Conservation (phyloP, 2,888 invertebrate genomes). For the Napeogenes sylphis region DNA sequence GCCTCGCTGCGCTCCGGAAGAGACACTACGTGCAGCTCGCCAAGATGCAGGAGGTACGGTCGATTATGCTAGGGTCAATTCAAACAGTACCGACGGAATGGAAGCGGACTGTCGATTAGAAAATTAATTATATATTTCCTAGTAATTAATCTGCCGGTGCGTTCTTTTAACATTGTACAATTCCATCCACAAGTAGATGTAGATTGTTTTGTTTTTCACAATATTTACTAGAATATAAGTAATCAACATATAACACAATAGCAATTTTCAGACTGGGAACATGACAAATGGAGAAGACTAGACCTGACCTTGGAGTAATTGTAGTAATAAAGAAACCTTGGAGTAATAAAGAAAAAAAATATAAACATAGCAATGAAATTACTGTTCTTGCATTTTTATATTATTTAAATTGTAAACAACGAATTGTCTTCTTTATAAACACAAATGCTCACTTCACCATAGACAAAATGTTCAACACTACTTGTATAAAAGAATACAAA, state of each 20-base stretch:
- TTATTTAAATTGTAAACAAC: conserved; percentile 26
- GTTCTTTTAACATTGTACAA: too few relatives aligned
- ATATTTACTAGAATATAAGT: not conserved
- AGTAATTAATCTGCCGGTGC: too few relatives aligned
- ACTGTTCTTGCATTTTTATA: conserved; percentile 12
- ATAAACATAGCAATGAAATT: conserved; percentile 11
- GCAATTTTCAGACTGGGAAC: conserved; percentile 49
- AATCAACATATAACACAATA: not conserved
- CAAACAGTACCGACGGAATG: too few relatives aligned
- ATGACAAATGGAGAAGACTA: conserved; percentile 64
- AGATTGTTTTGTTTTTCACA: not conserved
- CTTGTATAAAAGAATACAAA: too few relatives aligned
- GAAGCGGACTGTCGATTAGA: too few relatives aligned
- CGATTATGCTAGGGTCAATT: too few relatives aligned
- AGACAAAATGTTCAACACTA: too few relatives aligned
- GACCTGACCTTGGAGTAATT: conserved; percentile 21
- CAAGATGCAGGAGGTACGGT: conserved; percentile 76
- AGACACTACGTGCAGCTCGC: conserved; percentile 92
- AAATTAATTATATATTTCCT: too few relatives aligned
- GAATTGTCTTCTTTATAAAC: conserved; percentile 13
- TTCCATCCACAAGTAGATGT: too few relatives aligned
- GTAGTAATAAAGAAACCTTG: conserved; percentile 11
- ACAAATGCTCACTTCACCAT: not conserved
- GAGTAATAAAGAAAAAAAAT: conserved; percentile 12
- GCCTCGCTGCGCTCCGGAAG: conserved; percentile 90